Conservation (phyloP, 2,888 invertebrate species). For the Esperia sulphurella region DNA sequence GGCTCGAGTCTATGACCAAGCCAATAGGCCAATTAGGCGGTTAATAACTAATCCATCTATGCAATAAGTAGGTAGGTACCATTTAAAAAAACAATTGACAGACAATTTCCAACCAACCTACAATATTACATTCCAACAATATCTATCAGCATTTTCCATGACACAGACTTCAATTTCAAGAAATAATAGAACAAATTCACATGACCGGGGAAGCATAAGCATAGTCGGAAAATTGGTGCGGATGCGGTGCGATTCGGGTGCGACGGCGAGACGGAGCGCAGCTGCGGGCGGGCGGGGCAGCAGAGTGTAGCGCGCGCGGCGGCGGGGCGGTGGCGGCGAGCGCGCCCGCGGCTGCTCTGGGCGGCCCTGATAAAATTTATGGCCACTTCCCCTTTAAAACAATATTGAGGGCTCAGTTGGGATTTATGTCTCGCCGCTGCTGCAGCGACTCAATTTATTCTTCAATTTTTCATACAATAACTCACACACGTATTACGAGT, state of each 20-base stretch:
- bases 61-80: no score
- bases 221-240: conserved; percentile 69
- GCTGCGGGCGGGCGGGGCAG: conserved; percentile 35
- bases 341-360: conserved; percentile 54
- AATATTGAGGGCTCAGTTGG: conserved; percentile 81
- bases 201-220: conserved; percentile 59
- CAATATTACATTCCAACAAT: background rate
- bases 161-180: conserved; percentile 50
- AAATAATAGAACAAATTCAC: conserved; percentile 58
- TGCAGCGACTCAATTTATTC: conserved; percentile 80
- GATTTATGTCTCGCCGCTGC: conserved; percentile 79
- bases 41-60: no score
- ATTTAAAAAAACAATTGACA: no score
- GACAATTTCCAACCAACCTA: background rate
- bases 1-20: no score
- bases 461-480: conserved; percentile 80
- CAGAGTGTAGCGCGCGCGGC: conserved; percentile 20
- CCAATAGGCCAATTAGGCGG: no score
- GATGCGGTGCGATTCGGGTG: conserved; percentile 28
- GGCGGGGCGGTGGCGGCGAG: conserved; percentile 23
- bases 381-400: conserved; percentile 80
- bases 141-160: conserved; percentile 27
- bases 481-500: conserved; percentile 79
- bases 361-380: conserved; percentile 79
- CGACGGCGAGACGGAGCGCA: conserved; percentile 2